These are phyloP conservation scores for Coenonympha glycerion DNA, from an alignment of 2,888 invertebrate genomes.

Conservation along the genomic window DNA sequence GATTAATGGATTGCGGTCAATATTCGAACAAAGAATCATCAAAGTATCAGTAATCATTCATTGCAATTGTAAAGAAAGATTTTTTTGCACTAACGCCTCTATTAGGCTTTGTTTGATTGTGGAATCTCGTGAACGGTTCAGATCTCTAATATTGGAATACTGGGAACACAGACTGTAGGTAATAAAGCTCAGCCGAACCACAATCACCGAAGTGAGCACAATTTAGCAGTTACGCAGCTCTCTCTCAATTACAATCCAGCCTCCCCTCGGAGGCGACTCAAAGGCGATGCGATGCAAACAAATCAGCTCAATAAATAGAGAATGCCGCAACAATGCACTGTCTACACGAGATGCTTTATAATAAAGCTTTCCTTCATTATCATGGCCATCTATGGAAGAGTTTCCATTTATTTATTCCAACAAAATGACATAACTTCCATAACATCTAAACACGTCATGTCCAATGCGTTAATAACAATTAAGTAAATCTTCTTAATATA, in stretches of 20 bases:
- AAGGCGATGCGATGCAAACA: slow-evolving; percentile 56
- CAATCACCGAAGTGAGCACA: slow-evolving; percentile 40
- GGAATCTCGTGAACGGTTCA: slow-evolving; percentile 2
- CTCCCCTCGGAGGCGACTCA: slow-evolving; percentile 36
- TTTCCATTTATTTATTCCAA: background rate
- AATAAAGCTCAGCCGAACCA: slow-evolving; percentile 26
- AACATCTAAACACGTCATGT: too few relatives aligned
- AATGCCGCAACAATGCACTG: slow-evolving; percentile 46
- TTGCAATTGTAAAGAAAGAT: background rate
- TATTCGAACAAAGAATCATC: too few relatives aligned
- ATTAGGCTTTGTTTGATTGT: slow-evolving; percentile 1
- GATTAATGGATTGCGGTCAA: too few relatives aligned
- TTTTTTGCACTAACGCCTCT: background rate
- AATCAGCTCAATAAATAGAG: slow-evolving; percentile 66
- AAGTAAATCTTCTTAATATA: too few relatives aligned
- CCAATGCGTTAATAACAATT: too few relatives aligned
- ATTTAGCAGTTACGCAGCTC: slow-evolving; percentile 39
- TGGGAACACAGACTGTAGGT: slow-evolving; percentile 14
- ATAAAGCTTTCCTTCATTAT: slow-evolving; percentile 39
- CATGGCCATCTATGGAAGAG: background rate
- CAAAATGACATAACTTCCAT: background rate
- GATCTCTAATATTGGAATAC: slow-evolving; percentile 10
- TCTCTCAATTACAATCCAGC: slow-evolving; percentile 55
- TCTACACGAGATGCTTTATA: slow-evolving; percentile 70
- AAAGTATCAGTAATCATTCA: too few relatives aligned